Evolutionary conservation across 2,113 vertebrate genomes (phyloP), one percentile per base, ranked within the genome.

Genomic region (Chloroceryle aenea): DNA sequence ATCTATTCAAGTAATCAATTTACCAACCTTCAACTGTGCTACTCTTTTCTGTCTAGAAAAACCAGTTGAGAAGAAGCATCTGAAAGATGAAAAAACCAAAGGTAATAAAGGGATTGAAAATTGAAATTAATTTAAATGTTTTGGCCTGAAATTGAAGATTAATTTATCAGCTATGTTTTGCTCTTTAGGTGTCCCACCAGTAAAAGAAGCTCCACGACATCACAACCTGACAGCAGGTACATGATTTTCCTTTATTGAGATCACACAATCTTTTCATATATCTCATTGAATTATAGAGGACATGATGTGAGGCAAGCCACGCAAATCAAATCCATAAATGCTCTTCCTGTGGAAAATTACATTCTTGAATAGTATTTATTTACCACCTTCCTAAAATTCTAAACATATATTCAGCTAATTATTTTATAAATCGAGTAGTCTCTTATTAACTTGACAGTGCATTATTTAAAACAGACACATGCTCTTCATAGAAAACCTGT

Each of bases 181-280:
- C 21, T 85, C 69, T 95, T 72, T 72, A 84, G 95, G n/a, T 93
- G 75, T 85, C 43, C 34, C 82, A 3, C 56, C 67, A 84, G 80
- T 75, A 73, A 97, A 97, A 97, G 97, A 97, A 97, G 87, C 25
- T 67, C 69, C 93, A 87, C 85, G 63, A 17, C 87, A 89, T 48
- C 79, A 92, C 38, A 98, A 98, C 30, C 36, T 97, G 53, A 98
- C 97, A 36, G 83, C 96, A 98, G 97, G 97, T 98, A 97, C 88
- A 27, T 15, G 7, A 63, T 75, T 93, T 95, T 67, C 17, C 5
- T 63, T 64, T 63, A 22, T 25, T 40, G 7, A 67, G 5, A 25
- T 43, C 23, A 56, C 4, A 30, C 4, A 42, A 13, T 38, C 18
- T 48, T 90, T 84, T 77, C 23, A 52, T 15, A 29, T 32, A 58